Evolutionary conservation across 2,888 invertebrate species (phyloP).

Genomic region (Eristalis intricaria): DNA sequence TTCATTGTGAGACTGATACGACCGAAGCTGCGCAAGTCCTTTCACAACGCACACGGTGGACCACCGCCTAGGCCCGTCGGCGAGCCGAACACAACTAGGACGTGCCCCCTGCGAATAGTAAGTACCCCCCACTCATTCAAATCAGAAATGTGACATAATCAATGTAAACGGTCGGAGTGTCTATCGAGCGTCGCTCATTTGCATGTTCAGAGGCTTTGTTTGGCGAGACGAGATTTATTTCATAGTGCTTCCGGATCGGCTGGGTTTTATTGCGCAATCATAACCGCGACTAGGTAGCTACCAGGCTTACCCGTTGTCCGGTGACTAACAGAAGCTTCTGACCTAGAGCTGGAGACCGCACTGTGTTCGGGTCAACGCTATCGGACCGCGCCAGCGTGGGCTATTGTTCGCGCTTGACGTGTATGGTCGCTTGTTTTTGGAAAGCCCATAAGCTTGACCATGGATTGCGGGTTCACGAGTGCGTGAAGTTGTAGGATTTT

Average conservation of each 20-base stretch:
- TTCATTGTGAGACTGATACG: constrained; percentile 80
- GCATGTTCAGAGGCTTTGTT: constrained; percentile 40
- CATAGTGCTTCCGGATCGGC: constrained; percentile 46
- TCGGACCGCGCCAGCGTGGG: neutral
- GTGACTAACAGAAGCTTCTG: constrained; percentile 46
- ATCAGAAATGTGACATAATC: constrained; percentile 43
- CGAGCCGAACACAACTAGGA: constrained; percentile 75
- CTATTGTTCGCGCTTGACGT: neutral
- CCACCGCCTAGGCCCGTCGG: constrained; percentile 56
- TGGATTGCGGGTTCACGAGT: neutral
- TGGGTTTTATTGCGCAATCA: constrained; percentile 33
- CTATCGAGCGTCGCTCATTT: constrained; percentile 37
- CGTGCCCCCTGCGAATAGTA: constrained; percentile 80
- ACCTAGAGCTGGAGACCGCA: constrained; percentile 59
- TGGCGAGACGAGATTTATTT: constrained; percentile 31
- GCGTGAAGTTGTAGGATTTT: constrained; percentile 1
- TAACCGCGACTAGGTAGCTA: neutral
- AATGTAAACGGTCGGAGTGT: neutral
- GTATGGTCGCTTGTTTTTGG: neutral
- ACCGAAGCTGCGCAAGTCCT: constrained; percentile 76
- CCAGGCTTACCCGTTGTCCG: neutral
- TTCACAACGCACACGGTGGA: constrained; percentile 54
- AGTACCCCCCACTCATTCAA: constrained; percentile 73
- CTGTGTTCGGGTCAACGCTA: neutral
- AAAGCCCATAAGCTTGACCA: constrained; percentile 3